A percentile compares a stretch with the other conserved stretches of the same genome.
Evolutionary conservation across 2,113 vertebrate genomes (phyloP).

Genomic region (Sphaerodactylus townsendi): DNA sequence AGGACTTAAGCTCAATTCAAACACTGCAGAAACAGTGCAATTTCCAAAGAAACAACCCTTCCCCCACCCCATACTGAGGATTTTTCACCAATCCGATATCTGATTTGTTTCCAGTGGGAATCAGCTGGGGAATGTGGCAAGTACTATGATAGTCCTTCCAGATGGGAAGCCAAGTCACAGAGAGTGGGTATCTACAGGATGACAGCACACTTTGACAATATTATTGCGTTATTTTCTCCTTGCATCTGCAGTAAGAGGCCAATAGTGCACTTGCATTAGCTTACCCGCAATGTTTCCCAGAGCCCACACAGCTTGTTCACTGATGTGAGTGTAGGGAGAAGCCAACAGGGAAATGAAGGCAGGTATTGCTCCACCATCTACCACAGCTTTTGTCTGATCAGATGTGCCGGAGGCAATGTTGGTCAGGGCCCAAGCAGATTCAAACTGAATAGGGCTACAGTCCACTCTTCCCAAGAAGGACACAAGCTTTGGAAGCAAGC

Average conservation of each 20-base stretch:
- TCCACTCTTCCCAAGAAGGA: constrained; percentile 81
- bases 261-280: background rate
- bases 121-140: background rate
- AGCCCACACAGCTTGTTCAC: constrained; percentile 94
- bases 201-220: background rate
- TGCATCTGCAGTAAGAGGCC: background rate
- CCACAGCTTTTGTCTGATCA: constrained; percentile 87
- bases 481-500: constrained; percentile 87
- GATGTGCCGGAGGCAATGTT: constrained; percentile 93
- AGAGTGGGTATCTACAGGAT: background rate
- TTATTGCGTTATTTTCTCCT: rapidly evolving
- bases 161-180: background rate
- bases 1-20: background rate
- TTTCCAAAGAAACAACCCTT: background rate
- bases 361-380: constrained; percentile 88
- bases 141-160: background rate
- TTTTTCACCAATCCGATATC: background rate
- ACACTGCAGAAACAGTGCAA: background rate
- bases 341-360: constrained; percentile 85
- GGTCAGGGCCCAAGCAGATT: constrained; percentile 92
- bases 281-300: constrained; percentile 93
- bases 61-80: background rate
- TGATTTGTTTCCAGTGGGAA: background rate
- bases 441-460: constrained; percentile 91
- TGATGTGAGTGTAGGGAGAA: constrained; percentile 87